Evolutionary conservation across 37 sponge, comb jelly and placozoan species (phyloP), one percentile per base, ranked within the genome.

Genomic region (Oopsacas minuta): DNA sequence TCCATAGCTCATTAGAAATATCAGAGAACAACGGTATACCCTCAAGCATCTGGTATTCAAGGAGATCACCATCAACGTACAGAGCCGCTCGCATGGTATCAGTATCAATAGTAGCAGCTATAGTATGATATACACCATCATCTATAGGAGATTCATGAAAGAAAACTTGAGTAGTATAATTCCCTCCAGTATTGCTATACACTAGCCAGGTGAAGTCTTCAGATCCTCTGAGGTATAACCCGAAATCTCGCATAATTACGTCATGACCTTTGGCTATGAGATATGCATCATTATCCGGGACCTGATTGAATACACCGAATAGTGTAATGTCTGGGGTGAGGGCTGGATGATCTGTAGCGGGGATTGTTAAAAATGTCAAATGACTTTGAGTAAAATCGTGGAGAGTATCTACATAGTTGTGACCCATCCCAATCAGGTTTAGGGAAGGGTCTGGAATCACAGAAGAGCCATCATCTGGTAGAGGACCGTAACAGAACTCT

Each of bases 231-330:
- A 92, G 81, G 52, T 92, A 92, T 17, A 92, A 90, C 0, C 90
- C 90, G 87, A 90, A 92, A 61, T 92, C 93, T 39, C 93, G 39
- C 36, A 87, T 86, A 0, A 89, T 30, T 34, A 83, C 87, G 36
- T 85, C 87, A 0, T 88, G 30, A 28, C 90, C 93, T 81, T 92
- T 92, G 0, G 90, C 93, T 7, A 92, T 83, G 0, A 92, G 52
- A 39, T 92, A 92, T 36, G 90, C 93, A 81, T 92, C 90, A 83
- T 92, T 92, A 0, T 75, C 83, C 0, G 83, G 32, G 0, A 85
- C 84, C 81, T 92, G 93, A 37, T 86, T 83, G 8, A 92, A 90
- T 20, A 86, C 42, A 36, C 87, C 90, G 86, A 92, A 92, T 37
- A 92, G 90, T 52, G 90, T 90, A 38, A 92, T 35, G 51, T 92